A percentile compares a stretch with the other conserved stretches of the same genome.
phyloP scores from a whole-genome alignment of 2,113 vertebrate genomes.

The Ramphastos sulfuratus region DNA sequence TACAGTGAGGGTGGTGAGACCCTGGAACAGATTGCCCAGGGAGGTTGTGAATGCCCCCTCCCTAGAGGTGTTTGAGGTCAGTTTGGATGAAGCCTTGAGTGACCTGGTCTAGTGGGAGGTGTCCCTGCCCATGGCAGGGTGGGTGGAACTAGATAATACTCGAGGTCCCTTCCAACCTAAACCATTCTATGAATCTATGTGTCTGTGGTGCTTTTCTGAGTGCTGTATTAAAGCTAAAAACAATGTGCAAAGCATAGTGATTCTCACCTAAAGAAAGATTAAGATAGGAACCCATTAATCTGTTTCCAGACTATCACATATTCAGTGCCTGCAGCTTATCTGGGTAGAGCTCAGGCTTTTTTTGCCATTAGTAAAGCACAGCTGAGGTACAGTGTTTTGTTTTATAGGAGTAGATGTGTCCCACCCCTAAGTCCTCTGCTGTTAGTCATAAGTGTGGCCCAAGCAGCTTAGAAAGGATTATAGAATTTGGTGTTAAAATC shows the following conservation, averaged over 20 bases:
- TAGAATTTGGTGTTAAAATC: constrained; percentile 16
- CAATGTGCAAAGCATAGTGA: neutral
- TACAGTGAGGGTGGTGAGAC: no score
- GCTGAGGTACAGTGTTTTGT: neutral
- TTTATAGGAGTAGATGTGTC: neutral
- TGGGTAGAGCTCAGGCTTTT: neutral
- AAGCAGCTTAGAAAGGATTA: constrained; percentile 30
- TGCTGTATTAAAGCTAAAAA: neutral
- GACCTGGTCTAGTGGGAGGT: no score
- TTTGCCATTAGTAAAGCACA: neutral
- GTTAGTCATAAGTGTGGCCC: constrained; percentile 6
- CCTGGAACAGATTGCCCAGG: no score
- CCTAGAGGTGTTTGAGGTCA: no score
- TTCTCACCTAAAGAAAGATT: constrained; percentile 22
- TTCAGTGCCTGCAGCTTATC: neutral
- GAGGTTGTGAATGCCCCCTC: no score
- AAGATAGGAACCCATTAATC: constrained; percentile 10
- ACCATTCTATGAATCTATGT: neutral
- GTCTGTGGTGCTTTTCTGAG: neutral
- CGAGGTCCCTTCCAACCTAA: no score
- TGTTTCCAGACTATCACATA: constrained; percentile 1
- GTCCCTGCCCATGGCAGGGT: no score
- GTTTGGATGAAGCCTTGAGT: no score
- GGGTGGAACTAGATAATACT: no score
- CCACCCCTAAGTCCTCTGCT: neutral